Conservation (phyloP, 2,888 invertebrate genomes). For the Tenthredo livida region DNA sequence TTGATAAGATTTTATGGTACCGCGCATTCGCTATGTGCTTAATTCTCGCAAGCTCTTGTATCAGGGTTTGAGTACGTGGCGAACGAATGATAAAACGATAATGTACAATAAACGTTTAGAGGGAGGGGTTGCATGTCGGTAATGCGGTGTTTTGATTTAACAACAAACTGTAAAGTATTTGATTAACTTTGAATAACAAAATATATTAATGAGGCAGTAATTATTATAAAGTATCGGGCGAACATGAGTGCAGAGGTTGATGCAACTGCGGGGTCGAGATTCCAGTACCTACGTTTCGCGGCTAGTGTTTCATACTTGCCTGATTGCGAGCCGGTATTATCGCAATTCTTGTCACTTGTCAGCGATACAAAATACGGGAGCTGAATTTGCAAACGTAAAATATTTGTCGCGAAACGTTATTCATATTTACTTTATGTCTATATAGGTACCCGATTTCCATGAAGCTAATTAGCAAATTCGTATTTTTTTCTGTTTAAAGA, state of each 20-base stretch:
- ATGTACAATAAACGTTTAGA: background rate
- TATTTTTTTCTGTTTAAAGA: constrained; percentile 75
- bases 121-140: background rate
- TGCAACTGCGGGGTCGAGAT: constrained; percentile 61
- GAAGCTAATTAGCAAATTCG: background rate
- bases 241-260: constrained; percentile 70
- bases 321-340: constrained; percentile 74
- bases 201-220: constrained; percentile 76
- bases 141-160: constrained; percentile 41
- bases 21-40: constrained; percentile 25
- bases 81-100: background rate
- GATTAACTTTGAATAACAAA: constrained; percentile 77
- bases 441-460: background rate
- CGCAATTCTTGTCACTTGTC: constrained; percentile 58
- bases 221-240: constrained; percentile 77
- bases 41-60: constrained; percentile 35
- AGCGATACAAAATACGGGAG: background rate
- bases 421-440: background rate
- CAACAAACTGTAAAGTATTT: constrained; percentile 57
- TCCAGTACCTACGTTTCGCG: background rate
- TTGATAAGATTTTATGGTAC: background rate
- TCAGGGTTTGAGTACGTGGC: constrained; percentile 21
- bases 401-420: background rate
- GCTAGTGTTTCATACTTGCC: constrained; percentile 72
- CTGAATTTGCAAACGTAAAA: background rate